Evolutionary conservation across 2,797 vertebrate genomes (phyloP).

Genomic region (Falco naumanni): DNA sequence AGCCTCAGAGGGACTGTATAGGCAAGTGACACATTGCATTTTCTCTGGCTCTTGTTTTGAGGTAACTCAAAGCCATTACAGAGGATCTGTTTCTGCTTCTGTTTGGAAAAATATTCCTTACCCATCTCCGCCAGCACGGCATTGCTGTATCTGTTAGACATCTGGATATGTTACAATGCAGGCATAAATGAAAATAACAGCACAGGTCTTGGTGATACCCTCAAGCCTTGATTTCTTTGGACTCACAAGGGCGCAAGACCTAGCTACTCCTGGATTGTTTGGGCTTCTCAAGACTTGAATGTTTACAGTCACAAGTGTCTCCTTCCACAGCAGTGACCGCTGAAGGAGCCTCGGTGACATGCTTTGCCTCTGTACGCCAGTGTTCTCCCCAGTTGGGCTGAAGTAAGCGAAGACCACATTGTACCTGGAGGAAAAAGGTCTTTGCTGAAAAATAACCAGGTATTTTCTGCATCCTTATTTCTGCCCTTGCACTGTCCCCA

Average conservation of each 20-base stretch:
- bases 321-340: not conserved
- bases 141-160: not conserved
- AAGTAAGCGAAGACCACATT: not conserved
- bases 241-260: not conserved
- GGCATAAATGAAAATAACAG: not conserved
- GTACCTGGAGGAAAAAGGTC: not conserved
- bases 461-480: not conserved
- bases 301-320: not conserved
- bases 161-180: not conserved
- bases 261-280: not conserved
- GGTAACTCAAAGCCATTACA: not conserved
- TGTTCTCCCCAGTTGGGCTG: not conserved
- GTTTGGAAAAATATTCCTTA: not conserved
- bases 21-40: constrained; percentile 3
- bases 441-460: not conserved
- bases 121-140: not conserved
- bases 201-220: not conserved
- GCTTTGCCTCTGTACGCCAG: not conserved
- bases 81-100: constrained; percentile 36
- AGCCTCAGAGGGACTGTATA: not conserved
- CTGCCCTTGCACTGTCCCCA: not conserved
- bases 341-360: not conserved
- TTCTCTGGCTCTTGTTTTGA: constrained; percentile 32
- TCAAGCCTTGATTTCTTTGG: not conserved
- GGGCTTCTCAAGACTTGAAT: not conserved